A percentile compares a stretch with the other conserved stretches of the same genome.
Conservation (phyloP, 1,140 invertebrate species). For the Caligus rogercresseyi region DNA sequence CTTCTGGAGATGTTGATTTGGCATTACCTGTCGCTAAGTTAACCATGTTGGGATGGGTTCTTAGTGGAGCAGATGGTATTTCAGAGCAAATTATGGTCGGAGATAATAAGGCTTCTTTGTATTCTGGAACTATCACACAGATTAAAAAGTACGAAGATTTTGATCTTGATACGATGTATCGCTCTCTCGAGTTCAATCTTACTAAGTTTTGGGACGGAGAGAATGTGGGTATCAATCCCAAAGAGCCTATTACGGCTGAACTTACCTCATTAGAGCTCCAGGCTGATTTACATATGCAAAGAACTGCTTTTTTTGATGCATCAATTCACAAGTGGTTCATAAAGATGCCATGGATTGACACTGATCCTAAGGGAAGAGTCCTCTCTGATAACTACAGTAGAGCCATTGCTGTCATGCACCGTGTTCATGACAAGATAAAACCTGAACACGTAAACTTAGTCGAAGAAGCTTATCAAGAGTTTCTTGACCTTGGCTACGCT, state of each 20-base stretch:
- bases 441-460: neutral
- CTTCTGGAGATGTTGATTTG: neutral
- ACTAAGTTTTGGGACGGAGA: slow-evolving; percentile 2
- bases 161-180: neutral
- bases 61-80: neutral
- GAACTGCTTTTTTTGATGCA: neutral
- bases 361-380: neutral
- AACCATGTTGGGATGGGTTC: neutral
- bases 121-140: neutral
- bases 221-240: neutral
- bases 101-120: neutral
- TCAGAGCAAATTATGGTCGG: neutral
- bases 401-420: slow-evolving; percentile 1
- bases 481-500: neutral
- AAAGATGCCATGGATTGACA: slow-evolving; percentile 1
- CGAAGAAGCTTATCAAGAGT: slow-evolving; percentile 1
- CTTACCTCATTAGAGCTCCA: no score
- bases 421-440: neutral
- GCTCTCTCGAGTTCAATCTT: neutral
- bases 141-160: neutral
- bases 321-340: neutral
- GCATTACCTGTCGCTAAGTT: neutral
- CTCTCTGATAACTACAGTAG: neutral
- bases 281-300: no score
- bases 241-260: neutral